Percentiles rank a stretch among this genome's conserved stretches.
phyloP scores from a whole-genome alignment of 23 tunicate species.

The Phallusia fumigata region DNA sequence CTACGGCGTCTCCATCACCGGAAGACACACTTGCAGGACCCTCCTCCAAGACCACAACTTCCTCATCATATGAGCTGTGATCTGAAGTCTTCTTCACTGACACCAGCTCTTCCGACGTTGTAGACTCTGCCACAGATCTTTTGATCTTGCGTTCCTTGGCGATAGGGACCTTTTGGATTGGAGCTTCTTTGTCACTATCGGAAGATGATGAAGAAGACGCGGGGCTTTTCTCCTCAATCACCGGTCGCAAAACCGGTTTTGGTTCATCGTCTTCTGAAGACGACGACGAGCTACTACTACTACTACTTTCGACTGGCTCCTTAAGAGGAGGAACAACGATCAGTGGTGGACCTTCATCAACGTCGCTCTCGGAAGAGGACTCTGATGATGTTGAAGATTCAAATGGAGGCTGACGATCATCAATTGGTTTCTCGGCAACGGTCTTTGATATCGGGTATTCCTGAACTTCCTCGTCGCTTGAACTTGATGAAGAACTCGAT shows the following conservation, averaged over 20 bases:
- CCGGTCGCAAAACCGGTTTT: neutral
- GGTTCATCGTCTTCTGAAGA: neutral
- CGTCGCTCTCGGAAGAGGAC: neutral
- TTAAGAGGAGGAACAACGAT: neutral
- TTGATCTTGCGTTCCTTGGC: slow-evolving; percentile 5
- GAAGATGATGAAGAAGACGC: neutral
- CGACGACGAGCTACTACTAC: neutral
- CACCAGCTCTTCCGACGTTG: slow-evolving; percentile 24
- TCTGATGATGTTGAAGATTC: slow-evolving; percentile 13
- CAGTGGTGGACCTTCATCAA: neutral
- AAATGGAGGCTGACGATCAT: neutral
- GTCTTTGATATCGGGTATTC: neutral
- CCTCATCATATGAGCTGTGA: slow-evolving; percentile 6
- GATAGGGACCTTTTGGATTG: neutral
- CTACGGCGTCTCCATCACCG: neutral
- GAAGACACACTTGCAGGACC: neutral
- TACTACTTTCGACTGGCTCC: neutral
- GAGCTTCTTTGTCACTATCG: neutral
- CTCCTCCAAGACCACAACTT: neutral
- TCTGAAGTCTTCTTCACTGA: neutral
- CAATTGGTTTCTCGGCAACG: neutral
- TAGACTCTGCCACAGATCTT: slow-evolving; percentile 2
- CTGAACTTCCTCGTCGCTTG: neutral
- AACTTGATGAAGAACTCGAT: slow-evolving; percentile 5
- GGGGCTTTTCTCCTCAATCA: neutral